These are phyloP conservation scores for Leucoptera coffeella DNA, from an alignment of 2,888 invertebrate species.

Conservation along the genomic window DNA sequence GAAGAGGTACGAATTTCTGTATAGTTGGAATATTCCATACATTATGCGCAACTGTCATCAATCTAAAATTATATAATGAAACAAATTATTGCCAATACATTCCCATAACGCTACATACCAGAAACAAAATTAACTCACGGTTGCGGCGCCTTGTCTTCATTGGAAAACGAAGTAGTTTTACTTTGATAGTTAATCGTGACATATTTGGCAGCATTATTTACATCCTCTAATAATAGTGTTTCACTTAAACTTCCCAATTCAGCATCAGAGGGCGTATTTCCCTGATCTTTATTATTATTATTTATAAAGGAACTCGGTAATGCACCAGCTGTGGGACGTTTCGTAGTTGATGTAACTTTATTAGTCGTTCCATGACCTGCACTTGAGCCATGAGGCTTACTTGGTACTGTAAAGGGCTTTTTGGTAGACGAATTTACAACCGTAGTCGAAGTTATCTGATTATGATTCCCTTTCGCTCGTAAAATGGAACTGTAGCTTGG, in stretches of 20 bases:
- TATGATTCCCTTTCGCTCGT: slow-evolving; percentile 11
- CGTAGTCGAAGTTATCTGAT: slow-evolving; percentile 10
- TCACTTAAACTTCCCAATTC: slow-evolving; percentile 67
- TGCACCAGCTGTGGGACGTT: no score
- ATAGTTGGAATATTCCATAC: slow-evolving; percentile 67
- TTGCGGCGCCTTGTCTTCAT: slow-evolving; percentile 64
- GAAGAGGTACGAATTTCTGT: slow-evolving; percentile 63
- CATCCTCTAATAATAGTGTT: slow-evolving; percentile 63
- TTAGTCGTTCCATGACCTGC: slow-evolving; percentile 1
- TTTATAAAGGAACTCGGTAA: slow-evolving; percentile 42
- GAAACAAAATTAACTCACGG: slow-evolving; percentile 56
- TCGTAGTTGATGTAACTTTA: slow-evolving; percentile 9
- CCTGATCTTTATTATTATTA: slow-evolving; percentile 13
- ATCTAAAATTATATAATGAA: slow-evolving; percentile 30
- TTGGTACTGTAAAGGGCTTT: no score
- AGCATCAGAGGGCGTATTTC: slow-evolving; percentile 40
- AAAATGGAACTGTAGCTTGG: slow-evolving; percentile 34
- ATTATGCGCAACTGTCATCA: slow-evolving; percentile 58
- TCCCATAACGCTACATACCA: no score
- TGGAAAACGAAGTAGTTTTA: slow-evolving; percentile 63
- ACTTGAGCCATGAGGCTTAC: slow-evolving; percentile 9
- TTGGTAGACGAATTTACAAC: no score
- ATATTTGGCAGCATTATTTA: slow-evolving; percentile 64
- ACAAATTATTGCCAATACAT: background rate
- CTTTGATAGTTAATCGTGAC: slow-evolving; percentile 71